Evolutionary conservation across 1,140 invertebrate genomes (phyloP).

Genomic region (Coelopa frigida): DNA sequence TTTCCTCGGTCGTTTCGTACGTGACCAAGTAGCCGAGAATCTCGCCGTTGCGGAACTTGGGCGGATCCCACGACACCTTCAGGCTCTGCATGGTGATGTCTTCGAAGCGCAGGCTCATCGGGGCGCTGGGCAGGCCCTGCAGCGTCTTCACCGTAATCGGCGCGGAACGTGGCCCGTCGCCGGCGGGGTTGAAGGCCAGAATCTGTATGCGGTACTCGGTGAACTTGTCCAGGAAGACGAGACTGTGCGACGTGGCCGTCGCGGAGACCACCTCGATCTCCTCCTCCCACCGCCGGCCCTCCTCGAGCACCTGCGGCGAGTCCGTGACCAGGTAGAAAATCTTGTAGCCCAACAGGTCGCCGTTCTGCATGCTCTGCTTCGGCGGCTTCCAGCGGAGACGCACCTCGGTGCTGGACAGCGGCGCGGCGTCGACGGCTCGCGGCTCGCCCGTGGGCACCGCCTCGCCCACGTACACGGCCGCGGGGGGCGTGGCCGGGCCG

Average conservation of each 20-base stretch:
- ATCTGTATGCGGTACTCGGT: conserved; percentile 89
- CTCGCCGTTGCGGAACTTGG: conserved; percentile 81
- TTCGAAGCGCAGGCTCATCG: conserved; percentile 71
- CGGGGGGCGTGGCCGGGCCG: conserved; percentile 70
- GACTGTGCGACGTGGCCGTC: conserved; percentile 68
- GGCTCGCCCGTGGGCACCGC: conserved; percentile 92
- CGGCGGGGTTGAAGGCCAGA: conserved; percentile 93
- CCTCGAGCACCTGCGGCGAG: conserved; percentile 65
- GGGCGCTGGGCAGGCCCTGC: conserved; percentile 76
- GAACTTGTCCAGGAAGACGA: conserved; percentile 88
- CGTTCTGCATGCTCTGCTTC: conserved; percentile 77
- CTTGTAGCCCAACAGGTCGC: conserved; percentile 90
- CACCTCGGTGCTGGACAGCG: conserved; percentile 85
- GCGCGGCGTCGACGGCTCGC: conserved; percentile 59
- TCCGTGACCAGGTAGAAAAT: conserved; percentile 76
- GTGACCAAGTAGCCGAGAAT: conserved; percentile 88
- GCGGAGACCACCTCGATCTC: conserved; percentile 88
- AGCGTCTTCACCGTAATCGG: conserved; percentile 71
- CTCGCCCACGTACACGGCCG: conserved; percentile 91
- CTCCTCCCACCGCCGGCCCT: conserved; percentile 65
- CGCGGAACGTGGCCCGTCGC: conserved; percentile 83
- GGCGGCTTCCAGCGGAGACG: conserved; percentile 79
- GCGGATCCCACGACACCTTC: conserved; percentile 85
- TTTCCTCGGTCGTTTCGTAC: conserved; percentile 88
- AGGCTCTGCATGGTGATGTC: conserved; percentile 95